Conservation (phyloP, 2,888 invertebrate genomes). For the Rotaria magnacalcarata region DNA sequence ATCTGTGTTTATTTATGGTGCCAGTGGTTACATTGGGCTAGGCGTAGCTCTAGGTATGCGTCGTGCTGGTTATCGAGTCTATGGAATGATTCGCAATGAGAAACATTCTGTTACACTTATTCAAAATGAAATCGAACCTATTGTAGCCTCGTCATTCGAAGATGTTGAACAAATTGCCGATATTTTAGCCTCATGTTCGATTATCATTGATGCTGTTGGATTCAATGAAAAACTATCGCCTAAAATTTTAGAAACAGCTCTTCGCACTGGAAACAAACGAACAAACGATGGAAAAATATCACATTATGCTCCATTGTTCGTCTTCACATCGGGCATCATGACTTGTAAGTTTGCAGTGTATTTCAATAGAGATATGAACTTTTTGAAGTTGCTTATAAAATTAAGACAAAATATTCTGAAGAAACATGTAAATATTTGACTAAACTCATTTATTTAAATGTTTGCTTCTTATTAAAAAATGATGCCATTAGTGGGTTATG, state of each 20-base stretch:
- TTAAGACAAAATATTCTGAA: too few relatives aligned
- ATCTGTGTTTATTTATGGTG: background rate
- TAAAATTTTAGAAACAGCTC: background rate
- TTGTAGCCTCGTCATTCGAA: background rate
- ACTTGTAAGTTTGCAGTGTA: background rate
- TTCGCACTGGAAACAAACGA: background rate
- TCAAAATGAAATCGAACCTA: conserved; percentile 18
- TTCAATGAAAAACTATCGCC: background rate
- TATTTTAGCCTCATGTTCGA: background rate
- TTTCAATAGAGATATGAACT: too few relatives aligned
- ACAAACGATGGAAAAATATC: background rate
- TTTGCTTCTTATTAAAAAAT: too few relatives aligned
- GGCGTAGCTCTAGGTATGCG: background rate
- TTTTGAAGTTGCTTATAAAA: too few relatives aligned
- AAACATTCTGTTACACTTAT: background rate
- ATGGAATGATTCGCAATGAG: conserved; percentile 22
- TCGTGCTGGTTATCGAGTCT: conserved; percentile 10
- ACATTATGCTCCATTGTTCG: background rate
- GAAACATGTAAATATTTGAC: too few relatives aligned
- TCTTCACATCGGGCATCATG: background rate
- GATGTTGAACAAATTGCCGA: background rate
- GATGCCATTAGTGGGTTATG: too few relatives aligned
- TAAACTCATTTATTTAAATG: too few relatives aligned
- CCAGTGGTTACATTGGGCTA: conserved; percentile 20
- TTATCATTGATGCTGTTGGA: background rate